Evolutionary conservation across 2,888 invertebrate species (phyloP), one percentile per base, ranked within the genome.

Genomic region (Tetanocera ferruginea): DNA sequence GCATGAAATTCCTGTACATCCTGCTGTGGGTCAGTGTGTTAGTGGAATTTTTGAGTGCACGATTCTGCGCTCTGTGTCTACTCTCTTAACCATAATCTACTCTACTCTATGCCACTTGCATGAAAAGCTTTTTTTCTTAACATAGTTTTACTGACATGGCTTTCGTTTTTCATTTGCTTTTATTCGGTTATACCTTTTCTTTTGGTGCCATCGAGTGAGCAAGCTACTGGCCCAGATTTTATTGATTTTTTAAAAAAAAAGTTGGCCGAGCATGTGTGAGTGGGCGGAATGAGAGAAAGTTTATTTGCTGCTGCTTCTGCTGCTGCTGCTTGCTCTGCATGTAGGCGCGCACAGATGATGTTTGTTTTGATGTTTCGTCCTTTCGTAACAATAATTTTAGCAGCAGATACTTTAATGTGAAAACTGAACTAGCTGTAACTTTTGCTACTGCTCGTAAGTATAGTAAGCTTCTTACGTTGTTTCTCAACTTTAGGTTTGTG

Each of bases 201-300:
- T 17, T 49, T 34, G 49, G 17, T 19, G 62, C n/a, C 62, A 31
- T 49, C 14, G 25, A 73, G 70, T 62, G 76, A 64, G 37, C 86
- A 86, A 85, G 83, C 82, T 82, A 82, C 81, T 88, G 88, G 84
- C 87, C 88, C 88, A 88, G 88, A 88, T 88, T 87, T 88, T 88
- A 88, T 88, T 87, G 87, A 88, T 88, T 88, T 72, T 78, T 49
- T 55, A n/a, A 66, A 49, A 19, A 28, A 62, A 73, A 43, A 52
- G 28, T 60, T 57, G 5, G 11, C 2, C 60, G 51, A 55, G 72
- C 74, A 75, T 55, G 23, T 64, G 31, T 75, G 23, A n/a, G 64
- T 73, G 55, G 64, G 66, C 51, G 69, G 67, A 37, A 62, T 77
- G 76, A 80, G 80, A 72, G 82, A 81, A 82, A 83, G 74, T 78